Evolutionary conservation across 2,888 invertebrate species (phyloP).

Genomic region (Netelia fuscicornis): DNA sequence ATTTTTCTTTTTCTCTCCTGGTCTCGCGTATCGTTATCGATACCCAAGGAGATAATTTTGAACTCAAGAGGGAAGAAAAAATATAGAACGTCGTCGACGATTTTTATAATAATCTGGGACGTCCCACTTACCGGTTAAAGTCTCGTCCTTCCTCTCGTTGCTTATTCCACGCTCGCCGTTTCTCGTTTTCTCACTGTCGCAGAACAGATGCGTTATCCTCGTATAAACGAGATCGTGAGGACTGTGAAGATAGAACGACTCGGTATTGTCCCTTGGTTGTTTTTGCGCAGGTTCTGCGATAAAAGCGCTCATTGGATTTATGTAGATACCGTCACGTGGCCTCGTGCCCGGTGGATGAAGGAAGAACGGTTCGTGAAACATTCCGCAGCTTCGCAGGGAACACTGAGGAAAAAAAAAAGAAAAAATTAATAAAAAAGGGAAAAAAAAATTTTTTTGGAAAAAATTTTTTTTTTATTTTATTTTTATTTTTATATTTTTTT

Average conservation of each 20-base stretch:
- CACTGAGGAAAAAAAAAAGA: constrained; percentile 74
- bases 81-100: neutral
- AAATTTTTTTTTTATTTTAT: neutral
- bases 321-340: constrained; percentile 92
- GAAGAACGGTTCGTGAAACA: constrained; percentile 84
- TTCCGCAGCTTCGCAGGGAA: constrained; percentile 79
- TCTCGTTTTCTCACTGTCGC: constrained; percentile 82
- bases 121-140: constrained; percentile 83
- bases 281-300: constrained; percentile 78
- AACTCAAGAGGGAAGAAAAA: neutral
- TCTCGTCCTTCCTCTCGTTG: constrained; percentile 82
- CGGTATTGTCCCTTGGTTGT: constrained; percentile 80
- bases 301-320: constrained; percentile 91
- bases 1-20: no score
- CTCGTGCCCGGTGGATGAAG: constrained; percentile 82
- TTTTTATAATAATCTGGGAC: constrained; percentile 75
- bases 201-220: constrained; percentile 93
- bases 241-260: constrained; percentile 94
- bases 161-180: constrained; percentile 67
- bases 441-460: neutral
- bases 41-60: neutral
- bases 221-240: constrained; percentile 93
- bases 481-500: neutral
- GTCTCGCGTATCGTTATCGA: no score
- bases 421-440: neutral